Base-by-base conservation (phyloP, 2,797 vertebrate species). In the Selene dorsalis region DNA sequence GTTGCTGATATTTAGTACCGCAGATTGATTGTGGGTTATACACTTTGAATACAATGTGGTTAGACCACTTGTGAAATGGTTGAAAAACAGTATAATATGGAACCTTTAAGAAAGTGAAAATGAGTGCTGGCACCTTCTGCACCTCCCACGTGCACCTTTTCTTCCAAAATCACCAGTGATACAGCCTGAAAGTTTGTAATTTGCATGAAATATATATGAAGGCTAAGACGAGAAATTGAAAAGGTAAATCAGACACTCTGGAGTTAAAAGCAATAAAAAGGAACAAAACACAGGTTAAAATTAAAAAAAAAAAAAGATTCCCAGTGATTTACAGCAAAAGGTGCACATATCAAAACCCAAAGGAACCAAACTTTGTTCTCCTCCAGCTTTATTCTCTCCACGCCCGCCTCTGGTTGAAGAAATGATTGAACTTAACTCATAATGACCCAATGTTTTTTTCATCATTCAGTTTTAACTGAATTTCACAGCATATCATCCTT, bases 131-230 rank as follows among this genome's bases (percentile, higher is more conserved):
- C 28, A 30, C 28, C 28, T 30, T 35, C 32, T 9, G 32, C 32
- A 30, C 30, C 3, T 30, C 7, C 32, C 7, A 35, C 1, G 2
- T 20, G 16, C 14, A 45, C 14, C 12, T 41, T 61, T 28, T 24
- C 9, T 18, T 47, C 41, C 24, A 47, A 45, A 63, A 63, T 47
- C 38, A 24, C 9, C 43, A 28, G 20, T 2, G 6, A n/a, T 13
- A n/a, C 45, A 9, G 26, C 43, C 18, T 18, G 24, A 63, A 13
- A 1, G 2, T n/a, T 3, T 32, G 6, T 17, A 8, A 8, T 43
- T 48, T 48, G 45, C 26, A 65, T 17, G 32, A 50, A 12, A 65
- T 32, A 50, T 65, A 26, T 43, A 62, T 43, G 20, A 62, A 24
- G 18, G 13, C 6, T 41, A 41, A 43, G 22, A 61, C 1, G 9